Evolutionary conservation across 2,888 invertebrate genomes (phyloP), one percentile per base, ranked within the genome.

Genomic region (Alloplasta piceator): DNA sequence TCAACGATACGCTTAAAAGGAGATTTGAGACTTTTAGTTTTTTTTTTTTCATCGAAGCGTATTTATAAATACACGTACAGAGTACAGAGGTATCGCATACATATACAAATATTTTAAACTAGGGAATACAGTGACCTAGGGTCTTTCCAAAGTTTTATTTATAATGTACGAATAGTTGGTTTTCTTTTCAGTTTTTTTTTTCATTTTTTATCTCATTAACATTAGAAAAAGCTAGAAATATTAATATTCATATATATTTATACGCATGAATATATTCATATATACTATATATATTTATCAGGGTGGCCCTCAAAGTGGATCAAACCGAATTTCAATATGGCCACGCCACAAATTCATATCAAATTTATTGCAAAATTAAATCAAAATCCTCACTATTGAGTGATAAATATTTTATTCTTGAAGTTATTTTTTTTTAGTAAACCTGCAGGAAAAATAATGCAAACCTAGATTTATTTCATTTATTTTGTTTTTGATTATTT

Each of bases 11-110:
- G n/a, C n/a, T n/a, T n/a, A n/a, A 63, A 12, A 12, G 10, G 39
- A 14, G 6, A 67, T 36, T 4, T 6, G 48, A 48, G 10, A 12
- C 4, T 48, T 48, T 48, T 48, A 56, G 43, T 1, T 48, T 41
- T 67, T 78, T 71, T 80, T 84, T 90, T 87, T 88, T 89, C 87
- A 90, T 89, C 88, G 88, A 88, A 90, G 88, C 90, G 89, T 90
- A 90, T 89, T 90, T 91, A 91, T 92, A 92, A 92, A 92, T 92
- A 91, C 90, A 91, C 89, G 88, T 90, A 89, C 74, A 82, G 88
- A 90, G 87, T 91, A 92, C 89, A 91, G 36, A 75, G 74, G 74
- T 89, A 88, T 88, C 88, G 90, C 89, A 89, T 90, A 90, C 90
- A 91, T 88, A 89, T 90, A 91, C 90, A 89, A 87, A 90, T 89